Conservation (phyloP, 2,888 invertebrate species). For the Lapara coniferarum region DNA sequence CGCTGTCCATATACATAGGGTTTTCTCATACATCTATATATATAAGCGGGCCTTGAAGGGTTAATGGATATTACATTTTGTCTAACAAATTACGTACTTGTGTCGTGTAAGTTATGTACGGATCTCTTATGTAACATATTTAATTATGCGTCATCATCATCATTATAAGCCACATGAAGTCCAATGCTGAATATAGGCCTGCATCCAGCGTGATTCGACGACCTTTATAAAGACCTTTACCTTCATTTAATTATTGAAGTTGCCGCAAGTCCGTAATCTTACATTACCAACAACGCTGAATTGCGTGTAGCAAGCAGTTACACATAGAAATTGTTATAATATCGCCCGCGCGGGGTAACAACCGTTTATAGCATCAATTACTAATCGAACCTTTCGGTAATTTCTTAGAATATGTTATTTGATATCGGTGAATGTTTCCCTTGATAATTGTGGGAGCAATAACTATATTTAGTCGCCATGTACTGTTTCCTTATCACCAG, state of each 20-base stretch:
- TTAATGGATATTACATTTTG: no score
- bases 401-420: slow-evolving; percentile 50
- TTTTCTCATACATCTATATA: no score
- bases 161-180: no score
- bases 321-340: slow-evolving; percentile 62
- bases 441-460: slow-evolving; percentile 50
- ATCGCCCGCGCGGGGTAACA: slow-evolving; percentile 59
- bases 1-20: no score
- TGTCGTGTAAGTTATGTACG: no score
- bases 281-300: slow-evolving; percentile 29
- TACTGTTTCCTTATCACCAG: neutral
- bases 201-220: no score
- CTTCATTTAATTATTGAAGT: neutral
- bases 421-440: slow-evolving; percentile 47
- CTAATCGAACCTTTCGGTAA: slow-evolving; percentile 60
- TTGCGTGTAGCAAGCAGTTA: slow-evolving; percentile 54
- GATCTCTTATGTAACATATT: no score
- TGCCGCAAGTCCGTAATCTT: slow-evolving; percentile 6
- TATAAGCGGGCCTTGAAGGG: no score
- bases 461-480: slow-evolving; percentile 28
- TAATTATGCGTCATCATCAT: no score
- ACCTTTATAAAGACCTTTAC: no score
- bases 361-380: slow-evolving; percentile 69
- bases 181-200: no score
- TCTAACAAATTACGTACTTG: no score